phyloP scores from a whole-genome alignment of 2,888 invertebrate species.

The Geotrupes spiniger region DNA sequence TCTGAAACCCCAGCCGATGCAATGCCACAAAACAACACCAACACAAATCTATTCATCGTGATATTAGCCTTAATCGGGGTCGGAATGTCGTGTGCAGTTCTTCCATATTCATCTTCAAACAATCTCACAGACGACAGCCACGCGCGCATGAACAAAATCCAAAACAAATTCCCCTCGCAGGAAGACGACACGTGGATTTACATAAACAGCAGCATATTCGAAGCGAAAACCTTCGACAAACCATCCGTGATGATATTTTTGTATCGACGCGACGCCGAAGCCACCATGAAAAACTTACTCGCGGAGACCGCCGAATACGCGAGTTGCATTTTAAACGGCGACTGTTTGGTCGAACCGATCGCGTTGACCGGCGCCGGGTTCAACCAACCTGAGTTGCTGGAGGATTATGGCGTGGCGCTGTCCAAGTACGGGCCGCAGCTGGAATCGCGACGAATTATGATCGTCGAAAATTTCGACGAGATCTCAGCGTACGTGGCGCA shows the following conservation, averaged over 20 bases:
- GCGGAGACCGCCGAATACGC: slow-evolving; percentile 40
- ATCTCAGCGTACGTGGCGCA: slow-evolving; percentile 46
- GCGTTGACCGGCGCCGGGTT: slow-evolving; percentile 37
- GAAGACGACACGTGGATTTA: slow-evolving; percentile 41
- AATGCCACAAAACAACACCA: too few species aligned
- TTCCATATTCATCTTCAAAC: too few species aligned
- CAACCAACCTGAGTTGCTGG: slow-evolving; percentile 32
- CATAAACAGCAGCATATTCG: slow-evolving; percentile 41
- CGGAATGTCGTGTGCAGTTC: too few species aligned
- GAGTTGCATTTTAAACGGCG: slow-evolving; percentile 35
- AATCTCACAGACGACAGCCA: too few species aligned
- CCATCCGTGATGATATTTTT: slow-evolving; percentile 49
- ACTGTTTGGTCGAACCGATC: slow-evolving; percentile 30
- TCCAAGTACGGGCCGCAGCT: slow-evolving; percentile 33
- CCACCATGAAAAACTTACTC: slow-evolving; percentile 36
- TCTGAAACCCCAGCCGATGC: too few species aligned
- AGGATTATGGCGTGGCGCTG: slow-evolving; percentile 42
- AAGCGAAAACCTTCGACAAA: slow-evolving; percentile 36
- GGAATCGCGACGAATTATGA: slow-evolving; percentile 38
- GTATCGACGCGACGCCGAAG: slow-evolving; percentile 38
- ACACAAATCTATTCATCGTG: too few species aligned
- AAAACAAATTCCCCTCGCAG: slow-evolving; percentile 42
- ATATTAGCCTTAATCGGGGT: too few species aligned
- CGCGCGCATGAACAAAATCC: slow-evolving; percentile 22
- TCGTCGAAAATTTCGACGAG: slow-evolving; percentile 44